Conservation (phyloP, 2,113 vertebrate species). For the Lepus timidus region DNA sequence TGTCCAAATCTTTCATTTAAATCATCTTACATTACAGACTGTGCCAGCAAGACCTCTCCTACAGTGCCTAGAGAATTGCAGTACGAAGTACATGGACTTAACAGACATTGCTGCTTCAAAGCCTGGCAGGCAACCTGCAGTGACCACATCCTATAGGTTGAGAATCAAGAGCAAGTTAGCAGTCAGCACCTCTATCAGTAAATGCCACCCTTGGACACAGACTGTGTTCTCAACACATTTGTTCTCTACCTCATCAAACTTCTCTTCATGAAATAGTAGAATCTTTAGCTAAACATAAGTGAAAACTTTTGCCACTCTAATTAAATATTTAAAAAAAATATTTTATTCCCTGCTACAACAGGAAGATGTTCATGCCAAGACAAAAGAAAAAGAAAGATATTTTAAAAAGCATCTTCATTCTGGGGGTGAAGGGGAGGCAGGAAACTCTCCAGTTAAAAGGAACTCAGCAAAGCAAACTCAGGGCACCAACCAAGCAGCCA, state of each 20-base stretch:
- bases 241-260: neutral
- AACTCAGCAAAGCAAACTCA: neutral
- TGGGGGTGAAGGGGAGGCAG: accelerated
- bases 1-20: neutral
- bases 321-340: neutral
- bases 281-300: neutral
- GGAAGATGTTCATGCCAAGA: neutral
- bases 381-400: neutral
- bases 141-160: neutral
- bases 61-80: no score
- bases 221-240: accelerated
- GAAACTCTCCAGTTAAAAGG: accelerated
- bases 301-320: neutral
- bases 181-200: accelerated
- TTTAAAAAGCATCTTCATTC: neutral
- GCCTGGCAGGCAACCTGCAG: neutral
- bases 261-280: neutral
- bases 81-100: accelerated
- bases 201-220: neutral
- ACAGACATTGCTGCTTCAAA: neutral
- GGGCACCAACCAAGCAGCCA: accelerated
- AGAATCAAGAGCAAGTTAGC: neutral
- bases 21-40: neutral
- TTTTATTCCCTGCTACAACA: neutral
- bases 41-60: accelerated